Percentiles rank a stretch among this genome's conserved stretches.
These are phyloP conservation scores for Lasiurus cinereus DNA, from an alignment of 2,113 vertebrate genomes.

Conservation along the genomic window DNA sequence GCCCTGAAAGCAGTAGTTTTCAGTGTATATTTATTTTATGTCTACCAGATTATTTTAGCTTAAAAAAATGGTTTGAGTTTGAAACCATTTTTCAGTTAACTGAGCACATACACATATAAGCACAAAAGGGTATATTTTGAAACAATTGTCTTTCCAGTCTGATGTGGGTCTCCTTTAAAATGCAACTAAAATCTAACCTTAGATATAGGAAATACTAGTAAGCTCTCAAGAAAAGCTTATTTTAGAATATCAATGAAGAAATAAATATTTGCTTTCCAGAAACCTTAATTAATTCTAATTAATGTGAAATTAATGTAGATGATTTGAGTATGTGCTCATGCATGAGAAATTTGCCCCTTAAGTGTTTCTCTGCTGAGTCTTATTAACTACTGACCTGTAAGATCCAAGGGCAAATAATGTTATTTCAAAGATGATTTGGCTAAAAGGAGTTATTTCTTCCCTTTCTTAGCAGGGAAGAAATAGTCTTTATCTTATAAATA, in stretches of 20 bases:
- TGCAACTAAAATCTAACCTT: conserved; percentile 7
- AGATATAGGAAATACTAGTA: not conserved
- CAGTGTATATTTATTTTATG: conserved; percentile 66
- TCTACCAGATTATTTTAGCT: conserved; percentile 65
- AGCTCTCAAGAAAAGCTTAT: conserved; percentile 36
- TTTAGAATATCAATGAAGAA: conserved; percentile 56
- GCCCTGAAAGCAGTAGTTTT: conserved; percentile 58
- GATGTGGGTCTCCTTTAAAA: conserved; percentile 16
- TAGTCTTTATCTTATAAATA: too few species aligned
- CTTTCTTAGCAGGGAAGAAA: not conserved
- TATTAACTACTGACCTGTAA: not conserved
- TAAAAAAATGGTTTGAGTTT: conserved; percentile 61
- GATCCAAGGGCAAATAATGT: not conserved
- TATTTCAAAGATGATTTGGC: not conserved
- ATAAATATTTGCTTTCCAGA: conserved; percentile 55
- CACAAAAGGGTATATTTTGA: conserved; percentile 36
- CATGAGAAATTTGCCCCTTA: conserved; percentile 38
- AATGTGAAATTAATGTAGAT: conserved; percentile 37
- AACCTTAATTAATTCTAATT: conserved; percentile 54
- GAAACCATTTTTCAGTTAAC: conserved; percentile 59
- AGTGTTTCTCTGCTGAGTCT: conserved; percentile 23
- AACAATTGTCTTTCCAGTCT: not conserved
- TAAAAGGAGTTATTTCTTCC: not conserved
- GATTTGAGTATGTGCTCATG: not conserved
- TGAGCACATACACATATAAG: not conserved